Conservation (phyloP, 2,797 vertebrate genomes). For the Stomatorhinus walkeri region DNA sequence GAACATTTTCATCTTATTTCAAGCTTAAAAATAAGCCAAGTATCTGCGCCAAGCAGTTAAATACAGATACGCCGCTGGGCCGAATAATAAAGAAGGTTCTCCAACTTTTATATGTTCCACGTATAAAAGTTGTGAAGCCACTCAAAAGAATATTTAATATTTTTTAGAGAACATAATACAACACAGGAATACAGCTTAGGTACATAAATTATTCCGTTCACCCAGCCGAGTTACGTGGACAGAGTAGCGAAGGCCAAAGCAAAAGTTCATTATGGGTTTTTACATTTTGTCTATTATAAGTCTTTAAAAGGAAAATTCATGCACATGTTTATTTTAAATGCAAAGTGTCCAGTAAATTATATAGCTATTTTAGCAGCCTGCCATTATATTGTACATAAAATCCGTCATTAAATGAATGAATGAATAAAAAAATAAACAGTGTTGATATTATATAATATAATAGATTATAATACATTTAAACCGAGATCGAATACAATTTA, state of each 20-base stretch:
- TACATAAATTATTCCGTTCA: not conserved
- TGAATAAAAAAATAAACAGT: not conserved
- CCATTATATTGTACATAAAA: not conserved
- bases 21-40: not conserved
- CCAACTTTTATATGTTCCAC: not conserved
- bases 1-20: not conserved
- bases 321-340: not conserved
- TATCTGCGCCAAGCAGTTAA: not conserved
- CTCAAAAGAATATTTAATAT: not conserved
- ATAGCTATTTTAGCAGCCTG: not conserved
- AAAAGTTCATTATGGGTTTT: not conserved
- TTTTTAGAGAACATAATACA: constrained; percentile 1
- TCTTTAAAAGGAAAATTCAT: not conserved
- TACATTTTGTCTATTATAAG: not conserved
- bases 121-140: not conserved
- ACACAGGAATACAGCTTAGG: not conserved
- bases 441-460: not conserved
- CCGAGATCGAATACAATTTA: not conserved
- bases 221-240: not conserved
- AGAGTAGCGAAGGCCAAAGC: not conserved
- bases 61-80: not conserved
- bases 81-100: not conserved
- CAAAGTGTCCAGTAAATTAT: not conserved
- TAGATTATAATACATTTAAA: not conserved
- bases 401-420: not conserved